phyloP scores from a whole-genome alignment of 2,888 invertebrate species.

The Pristionchus entomophagus region DNA sequence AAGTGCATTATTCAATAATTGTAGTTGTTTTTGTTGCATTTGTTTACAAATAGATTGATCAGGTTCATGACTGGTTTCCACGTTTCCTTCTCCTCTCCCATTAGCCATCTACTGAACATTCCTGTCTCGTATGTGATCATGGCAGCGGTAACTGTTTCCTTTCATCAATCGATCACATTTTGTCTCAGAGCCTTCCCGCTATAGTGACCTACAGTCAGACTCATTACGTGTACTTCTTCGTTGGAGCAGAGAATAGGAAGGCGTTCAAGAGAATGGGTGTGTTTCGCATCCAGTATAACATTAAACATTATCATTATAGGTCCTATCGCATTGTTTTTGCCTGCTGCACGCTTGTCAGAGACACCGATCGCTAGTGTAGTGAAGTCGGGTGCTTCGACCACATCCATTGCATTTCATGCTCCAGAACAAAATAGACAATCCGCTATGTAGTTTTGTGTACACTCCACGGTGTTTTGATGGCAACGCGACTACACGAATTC shows the following conservation, averaged over 20 bases:
- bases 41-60: neutral
- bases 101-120: neutral
- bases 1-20: no score
- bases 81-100: neutral
- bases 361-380: neutral
- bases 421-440: neutral
- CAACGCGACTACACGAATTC: no score
- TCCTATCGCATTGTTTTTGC: neutral
- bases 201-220: constrained; percentile 18
- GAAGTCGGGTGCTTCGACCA: neutral
- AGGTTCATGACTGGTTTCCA: constrained; percentile 9
- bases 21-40: neutral
- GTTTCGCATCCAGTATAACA: neutral
- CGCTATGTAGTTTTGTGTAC: neutral
- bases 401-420: neutral
- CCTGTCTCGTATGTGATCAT: neutral
- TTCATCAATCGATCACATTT: neutral
- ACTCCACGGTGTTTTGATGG: no score
- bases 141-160: neutral
- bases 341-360: neutral
- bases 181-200: neutral
- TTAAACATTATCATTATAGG: neutral
- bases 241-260: neutral
- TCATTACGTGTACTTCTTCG: constrained; percentile 2
- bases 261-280: neutral